Base-by-base conservation (phyloP, 2,888 invertebrate species). In the Rutpela maculata region DNA sequence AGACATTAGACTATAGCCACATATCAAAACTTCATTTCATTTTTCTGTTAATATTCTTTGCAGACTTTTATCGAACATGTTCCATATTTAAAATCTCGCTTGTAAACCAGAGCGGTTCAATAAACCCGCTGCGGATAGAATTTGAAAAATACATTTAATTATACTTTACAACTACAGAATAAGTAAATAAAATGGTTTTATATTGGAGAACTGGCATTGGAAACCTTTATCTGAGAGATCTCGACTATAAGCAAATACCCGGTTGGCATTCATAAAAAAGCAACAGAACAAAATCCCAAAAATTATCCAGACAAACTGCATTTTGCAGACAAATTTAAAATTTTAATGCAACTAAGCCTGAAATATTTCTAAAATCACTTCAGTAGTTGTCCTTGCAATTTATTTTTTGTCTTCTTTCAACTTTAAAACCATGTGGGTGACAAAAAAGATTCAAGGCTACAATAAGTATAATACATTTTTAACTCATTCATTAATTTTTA, bases 231-330 rank as follows among this genome's bases (percentile, higher is more conserved):
- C 69, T 35, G 22, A 22, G 62, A 31, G 69, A 69, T 69, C 59
- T 77, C 74, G 65, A 63, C 35, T 62, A 70, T 74, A 78, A 75
- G 68, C 75, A 79, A 79, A 79, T 79, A 69, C 75, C 76, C 74
- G 62, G 74, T 38, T 70, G 65, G 76, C 57, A 76, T 71, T 74
- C 73, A 15, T 82, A 82, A 78, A 81, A 80, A 80, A 81, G 76
- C 68, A 76, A 75, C 70, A 38, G 70, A 73, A 76, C 77, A 67
- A 83, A 85, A 85, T 84, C 80, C 85, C 83, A 79, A 85, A 86
- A 86, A 86, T 85, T 83, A 85, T 85, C 85, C 85, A 85, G 86
- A 86, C 85, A 85, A 87, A 86, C 86, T 81, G 85, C 85, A 86
- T 86, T 86, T 86, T 80, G 80, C 84, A 81, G 84, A 80, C 84